Base-by-base conservation (phyloP, 2,113 vertebrate species). In the Rhea americana region DNA sequence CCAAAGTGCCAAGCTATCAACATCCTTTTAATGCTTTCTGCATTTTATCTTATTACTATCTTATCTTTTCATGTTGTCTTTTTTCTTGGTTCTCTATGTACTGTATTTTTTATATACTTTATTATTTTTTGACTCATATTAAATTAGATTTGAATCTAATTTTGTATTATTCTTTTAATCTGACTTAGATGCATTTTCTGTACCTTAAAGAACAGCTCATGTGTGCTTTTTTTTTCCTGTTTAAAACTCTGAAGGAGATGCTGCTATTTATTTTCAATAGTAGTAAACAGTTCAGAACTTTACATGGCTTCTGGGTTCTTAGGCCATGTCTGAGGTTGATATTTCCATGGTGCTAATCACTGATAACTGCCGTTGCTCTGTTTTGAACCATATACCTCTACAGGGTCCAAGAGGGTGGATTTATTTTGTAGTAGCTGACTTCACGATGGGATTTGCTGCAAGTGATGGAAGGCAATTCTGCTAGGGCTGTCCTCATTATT, bases 61-160 rank as follows among this genome's bases (percentile, higher is more conserved):
- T 32, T 48, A 41, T 7, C 3, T 35, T 71, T 85, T 41, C 6
- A 5, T 35, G 35, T 17, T 16, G 61, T 41, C 7, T 32, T 53
- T 85, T n/a, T 5, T 2, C 35, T 65, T 59, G 15, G n/a, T 58
- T 84, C 58, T 1, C 26, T 25, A 45, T 87, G 37, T 73, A 51
- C 18, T 48, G 53, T 30, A 17, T n/a, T 47, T 21, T 22, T 24
- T 67, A 5, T 13, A 35, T 59, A 2, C 1, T 51, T 45, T 43
- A 1, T 13, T 47, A 37, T 17, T 45, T 43, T 1, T 30, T 8
- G 51, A 35, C 53, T 56, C 8, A 28, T 1, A 0, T 15, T 24
- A 70, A 50, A 7, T 67, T 61, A 87, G 8, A 66, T 4, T 37
- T 72, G 17, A 65, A 3, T 82, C 13, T 79, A 39, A 74, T 74